Conservation (phyloP, 2,797 vertebrate genomes). For the Phoeniculus purpureus region DNA sequence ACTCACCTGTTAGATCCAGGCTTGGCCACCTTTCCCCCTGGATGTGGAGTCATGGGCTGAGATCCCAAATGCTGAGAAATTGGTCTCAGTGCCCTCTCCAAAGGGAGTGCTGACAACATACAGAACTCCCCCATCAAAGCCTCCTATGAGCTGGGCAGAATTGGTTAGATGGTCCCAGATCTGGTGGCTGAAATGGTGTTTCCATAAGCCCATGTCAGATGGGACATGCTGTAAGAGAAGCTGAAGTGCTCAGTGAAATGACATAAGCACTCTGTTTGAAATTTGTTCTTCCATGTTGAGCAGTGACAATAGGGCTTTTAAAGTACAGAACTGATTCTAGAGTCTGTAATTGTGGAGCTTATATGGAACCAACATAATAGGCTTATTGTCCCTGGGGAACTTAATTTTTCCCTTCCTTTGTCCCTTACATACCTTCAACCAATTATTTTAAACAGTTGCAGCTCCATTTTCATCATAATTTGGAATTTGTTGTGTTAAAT, state of each 20-base stretch:
- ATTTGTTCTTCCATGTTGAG: background rate
- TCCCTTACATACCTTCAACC: background rate
- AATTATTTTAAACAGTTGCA: slow-evolving; percentile 37
- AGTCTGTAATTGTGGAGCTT: background rate
- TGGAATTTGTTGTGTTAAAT: slow-evolving; percentile 30
- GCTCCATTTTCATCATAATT: slow-evolving; percentile 22
- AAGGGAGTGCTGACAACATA: background rate
- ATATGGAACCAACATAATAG: background rate
- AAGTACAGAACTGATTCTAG: background rate
- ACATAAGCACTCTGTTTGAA: background rate
- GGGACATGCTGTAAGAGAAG: background rate
- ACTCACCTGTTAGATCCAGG: background rate
- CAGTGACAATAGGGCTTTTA: background rate
- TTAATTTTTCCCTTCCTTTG: slow-evolving; percentile 12
- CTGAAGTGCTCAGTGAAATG: background rate
- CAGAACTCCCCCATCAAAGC: too few relatives aligned
- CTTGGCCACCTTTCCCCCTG: background rate
- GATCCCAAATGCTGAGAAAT: background rate
- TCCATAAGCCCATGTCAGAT: background rate
- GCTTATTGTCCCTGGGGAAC: slow-evolving; percentile 3
- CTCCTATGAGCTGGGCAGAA: too few relatives aligned
- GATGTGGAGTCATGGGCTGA: background rate
- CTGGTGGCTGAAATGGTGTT: background rate
- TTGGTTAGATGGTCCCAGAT: background rate
- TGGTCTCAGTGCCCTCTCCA: background rate